Percentiles rank a stretch among this genome's conserved stretches.
Conservation (phyloP, 2,888 invertebrate species). For the Branchellion lobata region DNA sequence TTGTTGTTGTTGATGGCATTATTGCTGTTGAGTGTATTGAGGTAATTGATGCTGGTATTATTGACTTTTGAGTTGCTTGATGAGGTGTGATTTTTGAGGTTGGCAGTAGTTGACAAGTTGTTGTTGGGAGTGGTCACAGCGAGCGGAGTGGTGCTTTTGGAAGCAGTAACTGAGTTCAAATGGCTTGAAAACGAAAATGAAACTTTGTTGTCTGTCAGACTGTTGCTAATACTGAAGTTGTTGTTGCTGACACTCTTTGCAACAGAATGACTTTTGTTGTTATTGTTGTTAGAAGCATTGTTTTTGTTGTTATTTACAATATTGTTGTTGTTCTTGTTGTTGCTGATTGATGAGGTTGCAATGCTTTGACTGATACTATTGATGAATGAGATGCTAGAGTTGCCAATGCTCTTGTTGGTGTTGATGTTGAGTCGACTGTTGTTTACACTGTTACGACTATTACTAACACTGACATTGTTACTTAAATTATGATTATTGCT, state of each 20-base stretch:
- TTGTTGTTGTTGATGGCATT: constrained; percentile 11
- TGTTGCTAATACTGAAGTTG: no score
- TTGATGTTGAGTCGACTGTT: no score
- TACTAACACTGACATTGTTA: neutral
- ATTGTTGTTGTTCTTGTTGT: neutral
- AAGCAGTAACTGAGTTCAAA: no score
- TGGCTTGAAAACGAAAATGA: no score
- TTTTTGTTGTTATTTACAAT: neutral
- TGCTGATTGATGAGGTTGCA: neutral
- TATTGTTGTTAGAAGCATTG: neutral
- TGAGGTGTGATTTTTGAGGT: no score
- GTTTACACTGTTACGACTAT: neutral
- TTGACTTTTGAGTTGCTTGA: neutral
- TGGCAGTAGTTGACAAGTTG: no score
- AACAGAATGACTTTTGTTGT: no score
- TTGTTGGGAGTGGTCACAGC: neutral
- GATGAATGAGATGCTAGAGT: no score
- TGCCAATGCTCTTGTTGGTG: no score
- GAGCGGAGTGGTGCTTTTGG: neutral
- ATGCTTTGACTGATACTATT: no score
- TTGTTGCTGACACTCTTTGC: no score
- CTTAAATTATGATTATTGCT: neutral
- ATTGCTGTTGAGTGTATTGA: neutral
- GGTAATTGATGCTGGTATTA: neutral
- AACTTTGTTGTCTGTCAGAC: no score